Base-by-base conservation (phyloP, 2,113 vertebrate species). In the Hemicordylus capensis region DNA sequence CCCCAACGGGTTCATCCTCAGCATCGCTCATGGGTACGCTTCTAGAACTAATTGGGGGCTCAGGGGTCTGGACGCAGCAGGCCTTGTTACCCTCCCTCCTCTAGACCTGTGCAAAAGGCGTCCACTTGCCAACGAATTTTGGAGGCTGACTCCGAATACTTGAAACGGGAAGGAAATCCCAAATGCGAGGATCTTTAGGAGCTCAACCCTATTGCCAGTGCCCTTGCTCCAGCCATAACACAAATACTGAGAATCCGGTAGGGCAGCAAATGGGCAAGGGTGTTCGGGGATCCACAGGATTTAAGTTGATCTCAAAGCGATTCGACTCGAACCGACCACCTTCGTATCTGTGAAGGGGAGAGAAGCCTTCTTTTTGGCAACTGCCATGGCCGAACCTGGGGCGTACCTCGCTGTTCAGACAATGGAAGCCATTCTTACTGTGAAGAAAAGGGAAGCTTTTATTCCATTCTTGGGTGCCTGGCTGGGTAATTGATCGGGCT, bases 11-110 rank as follows among this genome's bases (percentile, higher is more conserved):
- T 89, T 94, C 89, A 66, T 54, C 83, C 83, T 51, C 61, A 89
- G 10, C 6, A 56, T 0, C 90, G 85, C 83, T 91, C 90, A 64
- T 75, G 44, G 84, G 44, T 6, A 3, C 48, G 39, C 51, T 37
- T 92, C 46, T 51, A 84, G 89, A 92, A 89, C 28, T 34, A 46
- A 86, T 81, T 84, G 88, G 91, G 88, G 90, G 89, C 31, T 4
- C 1, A 26, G 26, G 28, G 86, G 92, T 87, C 86, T 89, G 39
- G 34, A 76, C 66, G 19, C 87, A 34, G 28, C 22, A 88, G 11
- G 77, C 84, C 83, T 31, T 12, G 72, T 54, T 85, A 0, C 82
- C 48, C 39, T 88, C 87, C n/a, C 84, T 75, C 75, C 73, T 14
- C 54, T 24, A 75, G 64, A 90, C 37, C 82, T 85, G 74, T 79